Base-by-base conservation (phyloP, 2,888 invertebrate species). In the Zygothrica quintamaculata region DNA sequence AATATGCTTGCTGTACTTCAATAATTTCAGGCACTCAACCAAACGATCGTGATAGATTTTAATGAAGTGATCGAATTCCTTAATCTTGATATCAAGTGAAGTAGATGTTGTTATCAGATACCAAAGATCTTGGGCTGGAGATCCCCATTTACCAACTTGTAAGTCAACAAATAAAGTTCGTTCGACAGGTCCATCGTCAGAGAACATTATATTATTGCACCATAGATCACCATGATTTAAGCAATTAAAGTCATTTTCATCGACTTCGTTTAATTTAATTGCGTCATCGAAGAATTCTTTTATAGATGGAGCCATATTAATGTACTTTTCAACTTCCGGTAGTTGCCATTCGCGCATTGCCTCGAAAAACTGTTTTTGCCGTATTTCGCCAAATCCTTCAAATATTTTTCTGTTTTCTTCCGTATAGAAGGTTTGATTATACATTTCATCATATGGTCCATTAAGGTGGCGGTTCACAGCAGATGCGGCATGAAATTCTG, bases 151-250 rank as follows among this genome's bases (percentile, higher is more conserved):
- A 29, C 78, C 77, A 1, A 89, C 29, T 60, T 90, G 90, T 31
- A 77, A 74, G 40, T 90, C 90, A n/a, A 90, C 73, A 39, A 90
- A 73, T 0, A 81, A 39, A 0, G 85, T 73, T 6, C 88, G 80
- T 16, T 72, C 58, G 5, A 86, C 62, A 12, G 64, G 46, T 0
- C 80, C 87, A 4, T 66, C 53, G 0, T 73, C 75, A 0, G 65
- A 68, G 47, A 89, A 88, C 89, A 90, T 89, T 0, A 89, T 82
- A 33, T 90, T 90, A 47, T 90, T 90, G 8, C 76, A 65, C 90
- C 89, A 90, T 1, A 76, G 65, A 55, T 90, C 90, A 0, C 90
- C 90, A 58, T 90, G 90, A 68, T 89, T 90, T 0, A 89, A 60
- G 1, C 85, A 85, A 66, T 86, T 87, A n/a, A 90, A 88, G n/a